phyloP scores from a whole-genome alignment of 2,888 invertebrate genomes.

The Dasypolia templi region DNA sequence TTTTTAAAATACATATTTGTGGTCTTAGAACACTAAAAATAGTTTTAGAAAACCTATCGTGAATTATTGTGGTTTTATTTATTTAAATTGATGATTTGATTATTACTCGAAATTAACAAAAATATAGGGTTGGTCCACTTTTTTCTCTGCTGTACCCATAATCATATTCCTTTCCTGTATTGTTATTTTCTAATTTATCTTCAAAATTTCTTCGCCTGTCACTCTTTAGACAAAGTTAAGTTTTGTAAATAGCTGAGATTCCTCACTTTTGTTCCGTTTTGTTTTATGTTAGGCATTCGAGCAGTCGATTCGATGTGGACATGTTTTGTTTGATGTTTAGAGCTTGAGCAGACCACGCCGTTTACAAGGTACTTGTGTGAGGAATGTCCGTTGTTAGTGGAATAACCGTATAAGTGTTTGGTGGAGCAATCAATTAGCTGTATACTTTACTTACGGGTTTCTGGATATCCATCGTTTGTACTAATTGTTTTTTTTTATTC shows the following conservation, averaged over 20 bases:
- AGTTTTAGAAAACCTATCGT: no score
- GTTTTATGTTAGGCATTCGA: slow-evolving; percentile 65
- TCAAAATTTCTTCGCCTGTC: slow-evolving; percentile 79
- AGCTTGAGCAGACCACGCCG: slow-evolving; percentile 23
- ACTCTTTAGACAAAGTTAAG: slow-evolving; percentile 44
- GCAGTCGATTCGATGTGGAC: slow-evolving; percentile 51
- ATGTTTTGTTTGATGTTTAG: slow-evolving; percentile 55
- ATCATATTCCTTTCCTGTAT: slow-evolving; percentile 50
- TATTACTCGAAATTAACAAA: background rate
- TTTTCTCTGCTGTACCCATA: background rate
- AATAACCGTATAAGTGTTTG: slow-evolving; percentile 31
- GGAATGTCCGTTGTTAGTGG: slow-evolving; percentile 32
- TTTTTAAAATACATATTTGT: no score
- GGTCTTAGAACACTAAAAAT: no score
- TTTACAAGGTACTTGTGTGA: slow-evolving; percentile 8
- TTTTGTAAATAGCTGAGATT: slow-evolving; percentile 63
- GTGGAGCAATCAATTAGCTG: slow-evolving; percentile 42
- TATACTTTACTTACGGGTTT: slow-evolving; percentile 4
- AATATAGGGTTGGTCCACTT: background rate
- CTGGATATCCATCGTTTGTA: background rate
- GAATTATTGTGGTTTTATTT: no score
- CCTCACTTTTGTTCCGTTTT: slow-evolving; percentile 58
- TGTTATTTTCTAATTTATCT: slow-evolving; percentile 72
- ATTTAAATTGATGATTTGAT: no score
- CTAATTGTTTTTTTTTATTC: background rate